Base-by-base conservation (phyloP, 2,113 vertebrate genomes). In the Hippocampus comes region DNA sequence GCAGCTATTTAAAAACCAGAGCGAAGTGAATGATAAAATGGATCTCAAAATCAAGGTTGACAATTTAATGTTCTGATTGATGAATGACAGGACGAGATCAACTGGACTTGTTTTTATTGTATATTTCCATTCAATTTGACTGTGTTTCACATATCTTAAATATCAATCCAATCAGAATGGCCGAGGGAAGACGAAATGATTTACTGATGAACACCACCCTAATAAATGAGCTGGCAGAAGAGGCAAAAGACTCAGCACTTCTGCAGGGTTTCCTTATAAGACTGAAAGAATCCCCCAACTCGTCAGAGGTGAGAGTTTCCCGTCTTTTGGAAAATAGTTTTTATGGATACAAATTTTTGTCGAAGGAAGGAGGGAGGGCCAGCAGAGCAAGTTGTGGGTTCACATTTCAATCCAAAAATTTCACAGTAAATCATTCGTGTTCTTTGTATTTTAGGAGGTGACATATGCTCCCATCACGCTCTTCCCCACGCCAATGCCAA, bases 381-480 rank as follows among this genome's bases (percentile, higher is more conserved):
- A 48, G 7, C 15, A 9, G 15, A 48, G 46, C 30, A 34, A 34
- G 30, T 34, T 34, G 30, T 34, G 46, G 46, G 4, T 48, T 15
- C 46, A 48, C 14, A 15, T 48, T 48, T 14, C 46, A 48, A 14
- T 14, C 30, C 30, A 48, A 48, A 14, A 14, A 48, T 17, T 48
- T 15, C 12, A 4, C 14, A 15, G 46, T 3, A 48, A 14, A 17
- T 48, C 6, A 20, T 18, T 72, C 46, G 9, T 65, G 3, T 41
- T 11, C 21, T 67, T 41, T 27, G n/a, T 70, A 63, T 71, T 71
- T 48, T 89, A 99, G 97, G 82, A 94, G 83, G 95, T 96, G 86
- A 94, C 88, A 69, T 97, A 92, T 0, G 95, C 95, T 0, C 95
- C 97, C 0, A 95, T 99, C 84, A 94, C 95, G 0, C 91, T 99